These are phyloP conservation scores for Anodontia alba DNA, from an alignment of 2,888 invertebrate genomes.

Conservation along the genomic window DNA sequence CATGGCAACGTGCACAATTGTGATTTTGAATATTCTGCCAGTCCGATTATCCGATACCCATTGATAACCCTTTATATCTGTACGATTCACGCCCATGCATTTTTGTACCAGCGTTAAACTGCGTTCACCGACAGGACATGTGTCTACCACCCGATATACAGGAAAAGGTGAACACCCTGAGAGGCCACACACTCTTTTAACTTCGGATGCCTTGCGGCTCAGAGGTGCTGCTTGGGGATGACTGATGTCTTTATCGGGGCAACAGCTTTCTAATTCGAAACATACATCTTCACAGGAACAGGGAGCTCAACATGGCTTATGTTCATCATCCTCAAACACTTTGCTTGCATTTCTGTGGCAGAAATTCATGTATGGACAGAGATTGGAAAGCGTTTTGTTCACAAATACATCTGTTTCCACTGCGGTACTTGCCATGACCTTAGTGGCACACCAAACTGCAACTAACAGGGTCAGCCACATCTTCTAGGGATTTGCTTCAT, in stretches of 20 bases:
- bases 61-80: not conserved
- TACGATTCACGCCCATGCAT: not conserved
- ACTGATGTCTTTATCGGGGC: not conserved
- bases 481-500: no score
- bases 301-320: not conserved
- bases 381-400: no score
- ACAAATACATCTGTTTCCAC: no score
- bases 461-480: no score
- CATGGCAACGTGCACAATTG: not conserved
- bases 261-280: not conserved
- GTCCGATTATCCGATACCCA: not conserved
- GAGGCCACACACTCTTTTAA: not conserved
- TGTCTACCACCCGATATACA: not conserved
- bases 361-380: not conserved
- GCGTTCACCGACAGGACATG: not conserved
- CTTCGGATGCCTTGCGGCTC: not conserved
- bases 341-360: not conserved
- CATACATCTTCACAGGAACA: not conserved
- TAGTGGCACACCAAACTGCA: no score
- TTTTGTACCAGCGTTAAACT: not conserved
- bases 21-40: not conserved
- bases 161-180: not conserved
- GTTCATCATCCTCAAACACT: not conserved
- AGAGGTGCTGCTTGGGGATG: not conserved
- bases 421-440: no score